Evolutionary conservation across 2,888 invertebrate species (phyloP), one percentile per base, ranked within the genome.

Genomic region (Dromius quadrimaculatus): DNA sequence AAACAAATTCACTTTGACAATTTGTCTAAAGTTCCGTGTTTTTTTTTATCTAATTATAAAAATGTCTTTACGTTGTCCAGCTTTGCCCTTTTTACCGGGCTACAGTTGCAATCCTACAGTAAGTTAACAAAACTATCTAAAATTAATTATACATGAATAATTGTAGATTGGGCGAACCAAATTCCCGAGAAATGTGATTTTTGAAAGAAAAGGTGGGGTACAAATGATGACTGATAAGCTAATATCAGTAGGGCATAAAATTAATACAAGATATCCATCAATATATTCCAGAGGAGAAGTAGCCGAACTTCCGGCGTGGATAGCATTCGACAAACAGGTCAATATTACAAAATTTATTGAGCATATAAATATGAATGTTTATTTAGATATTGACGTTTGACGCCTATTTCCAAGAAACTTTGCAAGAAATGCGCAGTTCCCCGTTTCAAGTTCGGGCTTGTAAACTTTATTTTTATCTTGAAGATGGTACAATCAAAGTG

Each of bases 401-500:
- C 83, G 93, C 89, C 0, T 93, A 86, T 78, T 94, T 91, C 78
- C 89, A 92, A 87, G 92, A 93, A 83, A 89, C 91, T 0, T 85
- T 94, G 0, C 90, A 92, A 73, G 95, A 95, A 81, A 88, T 90
- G 78, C 83, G 87, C 54, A 83, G 85, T 1, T 88, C 89, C 1
- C 86, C 90, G 23, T 90, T 87, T 76, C 86, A 92, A 76, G 84
- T 95, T 66, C 88, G 95, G 17, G 88, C 90, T 76, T 94, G 95
- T 2, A 91, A 91, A 75, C 92, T 97, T 66, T 91, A 89, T 74
- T 96, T 92, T 79, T 96, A 90, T 77, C 85, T 97, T 43, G 96
- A 97, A 83, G 96, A 97, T 82, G 95, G 94, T 11, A 95, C 96
- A 0, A 90, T 97, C 75, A 94, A 95, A 84, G 91, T 97, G 1